These are phyloP conservation scores for Enteromius thamalakanensis DNA, from an alignment of 2,797 vertebrate genomes.

Conservation along the genomic window DNA sequence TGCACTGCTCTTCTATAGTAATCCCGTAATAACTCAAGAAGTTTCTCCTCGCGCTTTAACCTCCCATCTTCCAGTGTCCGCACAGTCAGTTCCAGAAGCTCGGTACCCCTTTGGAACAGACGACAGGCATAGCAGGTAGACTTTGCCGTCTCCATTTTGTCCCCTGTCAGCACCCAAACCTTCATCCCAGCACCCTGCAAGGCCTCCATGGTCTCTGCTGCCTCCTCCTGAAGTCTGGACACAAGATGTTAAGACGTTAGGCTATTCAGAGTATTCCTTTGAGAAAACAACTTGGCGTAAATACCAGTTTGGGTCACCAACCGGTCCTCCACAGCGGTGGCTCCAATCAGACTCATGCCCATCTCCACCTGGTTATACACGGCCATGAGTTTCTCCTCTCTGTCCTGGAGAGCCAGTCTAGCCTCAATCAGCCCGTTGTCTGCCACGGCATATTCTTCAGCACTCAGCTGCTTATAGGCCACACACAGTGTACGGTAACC, in stretches of 20 bases:
- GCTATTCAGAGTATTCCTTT: background rate
- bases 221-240: constrained; percentile 91
- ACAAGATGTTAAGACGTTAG: background rate
- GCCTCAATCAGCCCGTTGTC: constrained; percentile 85
- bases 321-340: constrained; percentile 97
- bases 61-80: constrained; percentile 80
- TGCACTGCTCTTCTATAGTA: constrained; percentile 89
- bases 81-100: constrained; percentile 90
- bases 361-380: constrained; percentile 93
- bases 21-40: constrained; percentile 89
- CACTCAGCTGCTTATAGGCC: constrained; percentile 87
- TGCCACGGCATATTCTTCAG: constrained; percentile 82
- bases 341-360: constrained; percentile 93
- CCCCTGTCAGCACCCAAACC: constrained; percentile 96
- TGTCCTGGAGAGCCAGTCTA: constrained; percentile 89
- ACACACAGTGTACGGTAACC: constrained; percentile 95
- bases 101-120: constrained; percentile 90
- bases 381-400: constrained; percentile 90
- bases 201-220: constrained; percentile 93
- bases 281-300: background rate
- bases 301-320: constrained; percentile 63
- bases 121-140: constrained; percentile 95
- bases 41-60: constrained; percentile 81
- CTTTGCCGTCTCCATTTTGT: constrained; percentile 98
- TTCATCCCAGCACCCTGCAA: constrained; percentile 93